These are phyloP conservation scores for Protonibea diacanthus DNA, from an alignment of 2,797 vertebrate species.

Conservation along the genomic window DNA sequence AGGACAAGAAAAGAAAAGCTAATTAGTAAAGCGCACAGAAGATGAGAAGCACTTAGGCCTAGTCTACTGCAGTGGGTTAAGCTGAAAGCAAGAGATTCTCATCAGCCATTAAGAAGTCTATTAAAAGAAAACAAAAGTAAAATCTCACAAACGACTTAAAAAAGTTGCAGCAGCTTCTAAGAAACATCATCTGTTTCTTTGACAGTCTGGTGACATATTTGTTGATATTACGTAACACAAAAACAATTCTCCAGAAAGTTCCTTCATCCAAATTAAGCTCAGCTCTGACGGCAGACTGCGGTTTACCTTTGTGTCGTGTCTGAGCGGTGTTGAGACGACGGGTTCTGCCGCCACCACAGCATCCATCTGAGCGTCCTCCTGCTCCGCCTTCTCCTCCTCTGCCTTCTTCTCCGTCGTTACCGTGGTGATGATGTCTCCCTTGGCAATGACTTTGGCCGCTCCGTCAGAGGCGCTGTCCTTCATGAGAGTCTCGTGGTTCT, in stretches of 20 bases:
- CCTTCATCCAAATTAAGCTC: background rate
- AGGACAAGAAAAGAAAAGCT: conserved; percentile 86
- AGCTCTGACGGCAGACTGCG: background rate
- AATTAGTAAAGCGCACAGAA: conserved; percentile 90
- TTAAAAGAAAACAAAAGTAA: conserved; percentile 44
- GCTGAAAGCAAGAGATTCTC: conserved; percentile 73
- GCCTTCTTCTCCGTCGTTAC: conserved; percentile 94
- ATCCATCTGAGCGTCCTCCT: conserved; percentile 85
- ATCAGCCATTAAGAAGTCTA: conserved; percentile 59
- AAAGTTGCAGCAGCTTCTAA: conserved; percentile 37
- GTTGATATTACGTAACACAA: background rate
- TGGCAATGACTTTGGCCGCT: conserved; percentile 90
- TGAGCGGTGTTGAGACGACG: conserved; percentile 76
- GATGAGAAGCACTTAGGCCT: conserved; percentile 75
- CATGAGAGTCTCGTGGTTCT: conserved; percentile 95
- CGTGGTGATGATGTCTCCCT: conserved; percentile 94
- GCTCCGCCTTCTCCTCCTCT: conserved; percentile 90
- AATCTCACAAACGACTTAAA: conserved; percentile 37
- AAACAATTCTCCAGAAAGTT: conserved; percentile 2
- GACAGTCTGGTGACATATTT: conserved; percentile 9
- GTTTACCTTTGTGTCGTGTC: conserved; percentile 93
- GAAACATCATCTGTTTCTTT: conserved; percentile 23
- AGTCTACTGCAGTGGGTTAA: conserved; percentile 72
- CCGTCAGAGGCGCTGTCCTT: conserved; percentile 90
- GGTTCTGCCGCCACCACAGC: conserved; percentile 82